Base-by-base conservation (phyloP, 1,140 invertebrate species). In the Drosophila paulistorum region DNA sequence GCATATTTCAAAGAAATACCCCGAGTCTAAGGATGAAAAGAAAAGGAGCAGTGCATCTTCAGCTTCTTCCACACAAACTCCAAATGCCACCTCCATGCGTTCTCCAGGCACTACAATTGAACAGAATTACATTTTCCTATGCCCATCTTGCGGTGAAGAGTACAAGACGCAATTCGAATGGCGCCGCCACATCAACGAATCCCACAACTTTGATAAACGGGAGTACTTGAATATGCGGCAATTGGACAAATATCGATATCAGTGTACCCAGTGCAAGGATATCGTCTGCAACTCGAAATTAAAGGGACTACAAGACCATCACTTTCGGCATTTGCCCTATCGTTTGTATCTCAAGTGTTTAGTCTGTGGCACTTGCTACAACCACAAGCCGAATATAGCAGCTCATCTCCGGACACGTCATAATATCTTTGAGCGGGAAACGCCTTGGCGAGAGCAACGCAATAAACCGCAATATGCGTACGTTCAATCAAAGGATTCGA, bases 271-370 rank as follows among this genome's bases (percentile, higher is more conserved):
- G 39, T 91, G 90, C 60, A 91, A 85, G 58, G 90, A 91, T 57
- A 73, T 89, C 65, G 86, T 91, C 2, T 78, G 74, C 42, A 91
- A 87, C 42, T 82, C 90, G 0, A 91, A 91, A 62, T 51, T 91
- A n/a, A 91, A 91, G 65, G 90, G 86, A 3, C 59, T 91, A 11
- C 90, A 91, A 67, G 90, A 91, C 72, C 90, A 91, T 59, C 90
- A 91, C 45, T 91, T 91, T 37, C 81, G 90, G 0, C 90, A 91
- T 70, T 60, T 91, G 39, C 83, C 90, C 7, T 91, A 80, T 48
- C 76, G 84, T 6, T 51, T 90, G 33, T 91, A 91, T 63, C 57
- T 91, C 0, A 91, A 91, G 74, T 91, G 90, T 59, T 70, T 90
- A 1, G 68, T 91, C 7, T 91, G 90, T 26, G 87, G 90, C 61